Evolutionary conservation across 2,797 vertebrate genomes (phyloP), one percentile per base, ranked within the genome.

Genomic region (Choloepus didactylus): DNA sequence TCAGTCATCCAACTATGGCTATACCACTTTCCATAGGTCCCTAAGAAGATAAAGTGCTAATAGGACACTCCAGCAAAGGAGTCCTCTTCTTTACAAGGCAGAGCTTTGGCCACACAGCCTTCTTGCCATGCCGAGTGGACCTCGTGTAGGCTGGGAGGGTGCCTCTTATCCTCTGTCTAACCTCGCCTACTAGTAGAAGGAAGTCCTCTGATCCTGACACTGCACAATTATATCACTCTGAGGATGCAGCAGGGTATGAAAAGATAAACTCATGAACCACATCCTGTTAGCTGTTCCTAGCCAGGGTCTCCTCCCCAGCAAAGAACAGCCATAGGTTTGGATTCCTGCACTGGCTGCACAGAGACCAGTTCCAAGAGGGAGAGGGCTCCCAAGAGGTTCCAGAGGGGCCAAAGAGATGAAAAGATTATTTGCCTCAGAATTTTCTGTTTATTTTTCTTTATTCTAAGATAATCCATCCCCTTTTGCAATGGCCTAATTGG

Each of bases 341-440:
- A 29, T 35, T 21, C 14, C 10, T 3, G 19, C 9, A 21, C 56
- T 15, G 29, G 70, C 73, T 12, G 6, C 4, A 2, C 2, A 2
- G 64, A 73, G 49, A 41, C 31, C 38, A 21, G 25, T 46, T 59
- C 51, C 62, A 3, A 31, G 14, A 2, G 18, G 54, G 7, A 76
- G 77, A 84, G 49, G 41, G 46, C 31, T 9, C 41, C n/a, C 9
- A 1, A 16, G 16, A 19, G 15, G 21, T 1, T 1, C 1, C 1
- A 15, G 59, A 59, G 27, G n/a, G 10, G 2, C 35, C 18, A 21
- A 3, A 86, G 21, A 56, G 31, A 8, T 16, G 1, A 35, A 10
- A 72, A 38, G 12, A 77, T 31, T 12, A 38, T 15, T 35, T 54
- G 51, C 23, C 29, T 80, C n/a, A 81, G 31, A 31, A 21, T 4